phyloP scores from a whole-genome alignment of 2,888 invertebrate genomes.

The Sesia bembeciformis region DNA sequence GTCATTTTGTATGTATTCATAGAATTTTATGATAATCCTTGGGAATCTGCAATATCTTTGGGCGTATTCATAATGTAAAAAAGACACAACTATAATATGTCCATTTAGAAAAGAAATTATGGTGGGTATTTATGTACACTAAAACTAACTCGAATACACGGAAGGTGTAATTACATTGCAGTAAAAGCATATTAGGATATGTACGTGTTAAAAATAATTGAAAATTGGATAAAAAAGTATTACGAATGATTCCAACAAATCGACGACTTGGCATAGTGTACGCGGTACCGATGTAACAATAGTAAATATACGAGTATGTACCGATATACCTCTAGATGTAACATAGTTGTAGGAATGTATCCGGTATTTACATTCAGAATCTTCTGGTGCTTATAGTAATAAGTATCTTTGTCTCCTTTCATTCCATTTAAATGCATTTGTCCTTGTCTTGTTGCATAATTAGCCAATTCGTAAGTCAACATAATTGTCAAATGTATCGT shows the following conservation, averaged over 20 bases:
- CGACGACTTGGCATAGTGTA: not conserved
- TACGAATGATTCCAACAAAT: too few relatives aligned
- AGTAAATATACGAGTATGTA: too few relatives aligned
- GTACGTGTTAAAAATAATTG: too few relatives aligned
- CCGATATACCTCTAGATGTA: not conserved
- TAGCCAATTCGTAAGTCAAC: too few relatives aligned
- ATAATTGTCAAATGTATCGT: not conserved
- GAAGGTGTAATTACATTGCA: too few relatives aligned
- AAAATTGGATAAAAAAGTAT: too few relatives aligned
- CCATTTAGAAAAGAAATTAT: too few relatives aligned
- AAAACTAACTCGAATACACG: too few relatives aligned
- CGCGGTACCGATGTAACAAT: not conserved
- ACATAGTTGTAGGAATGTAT: slow-evolving; percentile 2
- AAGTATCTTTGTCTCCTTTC: slow-evolving; percentile 49
- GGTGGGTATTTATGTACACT: too few relatives aligned
- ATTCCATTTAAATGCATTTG: slow-evolving; percentile 55
- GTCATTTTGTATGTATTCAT: slow-evolving; percentile 38
- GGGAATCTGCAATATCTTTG: slow-evolving; percentile 70
- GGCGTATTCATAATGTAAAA: slow-evolving; percentile 1
- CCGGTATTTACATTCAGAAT: slow-evolving; percentile 26
- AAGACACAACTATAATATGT: not conserved
- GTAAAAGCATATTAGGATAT: too few relatives aligned
- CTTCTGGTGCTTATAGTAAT: slow-evolving; percentile 68
- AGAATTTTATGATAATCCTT: slow-evolving; percentile 42
- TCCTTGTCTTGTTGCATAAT: not conserved